A percentile compares a stretch with the other conserved stretches of the same genome.
Evolutionary conservation across 2,113 vertebrate species (phyloP).

Genomic region (Arizona elegans): DNA sequence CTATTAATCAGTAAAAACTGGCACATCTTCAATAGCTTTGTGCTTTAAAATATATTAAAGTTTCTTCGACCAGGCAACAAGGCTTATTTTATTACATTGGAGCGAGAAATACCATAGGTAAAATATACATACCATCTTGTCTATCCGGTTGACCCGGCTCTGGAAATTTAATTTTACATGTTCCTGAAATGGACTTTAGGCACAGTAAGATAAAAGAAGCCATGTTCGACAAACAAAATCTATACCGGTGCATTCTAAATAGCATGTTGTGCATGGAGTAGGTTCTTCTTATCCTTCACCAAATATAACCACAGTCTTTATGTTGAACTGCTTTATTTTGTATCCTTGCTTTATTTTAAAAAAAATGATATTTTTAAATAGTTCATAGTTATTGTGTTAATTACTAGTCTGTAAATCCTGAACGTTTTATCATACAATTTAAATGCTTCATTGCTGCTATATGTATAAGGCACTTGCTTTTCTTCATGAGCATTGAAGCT

Average conservation of each 20-base stretch:
- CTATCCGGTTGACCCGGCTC: neutral
- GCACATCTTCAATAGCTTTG: neutral
- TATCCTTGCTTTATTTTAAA: neutral
- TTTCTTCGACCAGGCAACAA: neutral
- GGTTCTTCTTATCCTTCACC: neutral
- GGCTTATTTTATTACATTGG: neutral
- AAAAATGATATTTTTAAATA: conserved; percentile 13
- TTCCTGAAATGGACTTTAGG: conserved; percentile 3
- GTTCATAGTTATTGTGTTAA: conserved; percentile 26
- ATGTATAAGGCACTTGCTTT: neutral
- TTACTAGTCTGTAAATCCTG: conserved; percentile 32
- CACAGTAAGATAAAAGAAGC: neutral
- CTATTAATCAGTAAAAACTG: neutral
- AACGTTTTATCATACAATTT: conserved; percentile 31
- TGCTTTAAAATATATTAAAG: neutral
- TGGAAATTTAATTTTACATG: neutral
- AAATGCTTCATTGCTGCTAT: conserved; percentile 34
- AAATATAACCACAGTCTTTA: neutral
- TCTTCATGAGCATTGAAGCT: neutral
- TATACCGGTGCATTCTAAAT: conserved; percentile 20
- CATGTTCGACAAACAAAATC: neutral
- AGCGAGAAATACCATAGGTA: neutral
- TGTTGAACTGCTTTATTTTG: neutral
- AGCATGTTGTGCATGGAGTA: neutral
- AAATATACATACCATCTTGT: neutral